Evolutionary conservation across 2,888 invertebrate species (phyloP), one percentile per base, ranked within the genome.

Genomic region (Chaetogeoica ovagalla): DNA sequence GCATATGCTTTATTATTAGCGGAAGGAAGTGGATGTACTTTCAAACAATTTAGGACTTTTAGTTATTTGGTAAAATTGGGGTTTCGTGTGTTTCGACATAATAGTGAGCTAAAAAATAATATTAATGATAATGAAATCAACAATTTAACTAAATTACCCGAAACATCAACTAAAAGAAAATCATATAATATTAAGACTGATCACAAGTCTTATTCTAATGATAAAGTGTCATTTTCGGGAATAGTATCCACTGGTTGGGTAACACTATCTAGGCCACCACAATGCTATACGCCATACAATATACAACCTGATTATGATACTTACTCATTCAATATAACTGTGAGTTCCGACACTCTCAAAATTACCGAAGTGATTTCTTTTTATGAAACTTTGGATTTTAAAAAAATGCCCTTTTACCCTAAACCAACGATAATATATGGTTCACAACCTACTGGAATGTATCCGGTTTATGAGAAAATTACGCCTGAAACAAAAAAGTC

Each of bases 41-140:
- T 89, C 23, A 85, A 86, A 48, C 88, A 90, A 83, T 91, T 90
- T 83, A 88, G 88, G 86, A 90, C 90, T 0, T 91, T 89, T 85
- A 87, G 89, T 59, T 89, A 89, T 55, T 86, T 91, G 1, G 88
- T 89, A 81, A 88, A 89, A 84, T 84, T 88, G 60, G 91, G 91
- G 1, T 90, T 90, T 83, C 88, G 87, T 85, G 86, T 91, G 52
- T 87, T 89, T 81, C 87, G 89, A 83, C 89, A 89, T 84, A 48
- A 82, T 17, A 65, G 55, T 21, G n/a, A 71, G 8, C n/a, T 79
- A 52, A 59, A n/a, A 23, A 63, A 70, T 15, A 52, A 63, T 55
- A 57, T 6, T 5, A 1, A 57, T 57, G 19, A 9, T 15, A n/a
- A 69, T 39, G 23, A 11, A 48, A 13, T 48, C 13, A 48, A 15